Percentiles rank a stretch among this genome's conserved stretches.
Conservation (phyloP, 2,888 invertebrate genomes). For the Mesoligia furuncula region DNA sequence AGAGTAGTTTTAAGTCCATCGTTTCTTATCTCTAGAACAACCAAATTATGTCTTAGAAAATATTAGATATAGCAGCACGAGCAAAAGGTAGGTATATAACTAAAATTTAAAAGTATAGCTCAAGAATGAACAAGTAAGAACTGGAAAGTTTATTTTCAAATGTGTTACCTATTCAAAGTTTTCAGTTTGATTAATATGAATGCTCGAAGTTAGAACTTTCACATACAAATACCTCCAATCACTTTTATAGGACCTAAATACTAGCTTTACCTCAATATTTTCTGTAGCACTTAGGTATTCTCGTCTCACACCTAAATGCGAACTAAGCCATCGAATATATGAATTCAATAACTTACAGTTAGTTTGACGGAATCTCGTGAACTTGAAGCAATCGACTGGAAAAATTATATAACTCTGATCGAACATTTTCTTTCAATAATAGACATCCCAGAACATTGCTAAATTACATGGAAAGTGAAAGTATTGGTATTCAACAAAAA, state of each 20-base stretch:
- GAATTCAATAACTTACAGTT: conserved; percentile 37
- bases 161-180: background rate
- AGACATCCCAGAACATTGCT: conserved; percentile 38
- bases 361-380: conserved; percentile 42
- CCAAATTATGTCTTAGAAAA: background rate
- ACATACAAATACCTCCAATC: conserved; percentile 9
- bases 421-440: conserved; percentile 41
- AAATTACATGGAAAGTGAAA: conserved; percentile 59
- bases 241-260: background rate
- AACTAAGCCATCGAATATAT: conserved; percentile 43
- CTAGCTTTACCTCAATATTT: conserved; percentile 25
- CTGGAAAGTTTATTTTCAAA: background rate
- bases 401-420: conserved; percentile 54
- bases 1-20: background rate
- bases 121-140: background rate
- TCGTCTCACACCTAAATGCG: conserved; percentile 14
- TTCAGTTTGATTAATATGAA: background rate
- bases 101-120: background rate
- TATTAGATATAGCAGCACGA: background rate
- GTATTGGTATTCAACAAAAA: background rate
- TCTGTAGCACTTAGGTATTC: conserved; percentile 18
- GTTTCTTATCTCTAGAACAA: background rate
- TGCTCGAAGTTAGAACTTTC: conserved; percentile 1
- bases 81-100: background rate
- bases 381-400: conserved; percentile 51